Evolutionary conservation across 2,888 invertebrate species (phyloP), one percentile per base, ranked within the genome.

Genomic region (Nematopogon swammerdamellus): DNA sequence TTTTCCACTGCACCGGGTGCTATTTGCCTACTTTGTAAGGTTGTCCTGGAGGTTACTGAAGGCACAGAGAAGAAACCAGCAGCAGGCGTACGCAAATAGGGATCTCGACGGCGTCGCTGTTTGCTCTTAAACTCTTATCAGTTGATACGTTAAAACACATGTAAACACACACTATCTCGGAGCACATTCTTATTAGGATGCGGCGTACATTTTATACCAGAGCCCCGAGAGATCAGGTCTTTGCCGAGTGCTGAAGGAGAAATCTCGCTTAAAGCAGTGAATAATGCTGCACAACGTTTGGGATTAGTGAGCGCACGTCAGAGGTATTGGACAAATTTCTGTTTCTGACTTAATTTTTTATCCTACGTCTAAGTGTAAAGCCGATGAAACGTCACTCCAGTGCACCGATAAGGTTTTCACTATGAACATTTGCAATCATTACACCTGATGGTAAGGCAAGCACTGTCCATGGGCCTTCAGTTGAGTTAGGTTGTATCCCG

Each of bases 71-170:
- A 36, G n/a, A 36, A 36, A 14, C 36, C 36, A 36, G 36, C 36
- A 36, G 36, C 25, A 4, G 25, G 25, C n/a, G 36, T 64, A 68
- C 70, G 66, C 73, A 77, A 77, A 79, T 77, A 77, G 66, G 70
- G 65, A 62, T 62, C 61, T 63, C 17, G 44, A 72, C 69, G 64
- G 71, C 64, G 74, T 66, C 64, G 67, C 72, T 79, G 77, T 79
- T 79, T 77, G 62, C 72, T 63, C 67, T n/a, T 63, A 47, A 61
- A 63, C 65, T 67, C 70, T 79, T 79, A 79, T 77, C 77, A 48
- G 36, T 67, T 75, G 77, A 79, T 79, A 79, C 74, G 74, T 76
- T 72, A 63, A 66, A 77, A 73, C 72, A 77, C 74, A 77, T 53
- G 61, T 65, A 77, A 77, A 79, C 76, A 79, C 18, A 54, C 61